Conservation (phyloP, 2,113 vertebrate genomes). For the Theristicus caerulescens region DNA sequence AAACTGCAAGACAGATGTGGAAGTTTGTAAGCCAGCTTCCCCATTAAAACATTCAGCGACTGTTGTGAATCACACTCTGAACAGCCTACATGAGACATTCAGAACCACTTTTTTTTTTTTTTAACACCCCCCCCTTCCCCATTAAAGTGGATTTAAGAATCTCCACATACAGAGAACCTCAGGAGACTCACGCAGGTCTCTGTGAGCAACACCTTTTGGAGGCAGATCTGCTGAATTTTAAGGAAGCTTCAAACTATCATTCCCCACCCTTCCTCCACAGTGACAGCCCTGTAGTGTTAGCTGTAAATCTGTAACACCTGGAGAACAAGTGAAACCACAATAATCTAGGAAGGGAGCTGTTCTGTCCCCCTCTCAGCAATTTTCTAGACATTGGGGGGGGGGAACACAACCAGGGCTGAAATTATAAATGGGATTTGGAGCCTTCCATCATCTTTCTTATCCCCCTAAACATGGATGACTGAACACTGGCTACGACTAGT, state of each 20-base stretch:
- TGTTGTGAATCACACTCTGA: neutral
- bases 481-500: neutral
- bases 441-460: neutral
- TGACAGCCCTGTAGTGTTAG: neutral
- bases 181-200: neutral
- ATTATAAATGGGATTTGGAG: neutral
- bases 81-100: fast-evolving
- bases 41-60: neutral
- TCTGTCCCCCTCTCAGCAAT: neutral
- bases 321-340: neutral
- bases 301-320: neutral
- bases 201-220: neutral
- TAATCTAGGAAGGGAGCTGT: neutral
- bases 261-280: neutral
- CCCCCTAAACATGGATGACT: neutral
- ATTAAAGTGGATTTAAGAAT: neutral
- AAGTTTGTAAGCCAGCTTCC: neutral
- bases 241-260: neutral
- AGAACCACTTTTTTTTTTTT: neutral
- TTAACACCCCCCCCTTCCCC: fast-evolving
- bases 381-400: neutral
- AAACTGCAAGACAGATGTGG: neutral
- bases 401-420: neutral
- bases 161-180: neutral
- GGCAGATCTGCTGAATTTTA: neutral